Evolutionary conservation across 1,140 invertebrate species (phyloP), one percentile per base, ranked within the genome.

Genomic region (Euwallacea similis): DNA sequence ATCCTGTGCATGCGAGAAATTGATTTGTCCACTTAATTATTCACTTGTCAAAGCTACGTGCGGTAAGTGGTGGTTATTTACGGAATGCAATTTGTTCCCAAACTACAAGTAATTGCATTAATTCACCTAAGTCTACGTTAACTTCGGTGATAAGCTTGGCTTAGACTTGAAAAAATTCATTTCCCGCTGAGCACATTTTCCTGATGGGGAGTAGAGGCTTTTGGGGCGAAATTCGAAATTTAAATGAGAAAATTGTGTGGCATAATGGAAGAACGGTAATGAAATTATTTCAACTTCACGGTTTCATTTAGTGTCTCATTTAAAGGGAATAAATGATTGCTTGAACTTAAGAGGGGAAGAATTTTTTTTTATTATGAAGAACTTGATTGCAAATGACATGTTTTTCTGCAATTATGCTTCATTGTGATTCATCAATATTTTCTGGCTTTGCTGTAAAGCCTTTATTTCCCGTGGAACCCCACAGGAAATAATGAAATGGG

Each of bases 11-110:
- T 50, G 46, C 46, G 13, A 50, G 13, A 50, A 50, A 50, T 50
- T 50, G 46, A 50, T 50, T 50, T 50, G 46, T 50, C 46, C 46
- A 13, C 13, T 50, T 13, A 50, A 50, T 50, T 50, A 50, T 13
- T 50, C 6, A 50, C 46, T 13, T 13, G 46, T 50, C 46, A 50
- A 50, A 50, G 13, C 6, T 11, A 11, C 46, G 9, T 50, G 46
- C 21, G 21, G 21, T 33, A 33, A 33, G 21, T 33, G 21, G 21
- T 33, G 21, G 21, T 33, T 33, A 33, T 33, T 33, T 33, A 33
- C 21, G 21, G 21, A 33, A 33, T 4, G 21, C 21, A 33, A 33
- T 33, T 33, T 33, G 21, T 33, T 33, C 21, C 21, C 21, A 33
- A 33, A 33, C 21, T 33, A 33, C 21, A 33, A 33, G 0, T 13